Conservation (phyloP, 1,140 invertebrate species). For the Trachelipus rathkii region DNA sequence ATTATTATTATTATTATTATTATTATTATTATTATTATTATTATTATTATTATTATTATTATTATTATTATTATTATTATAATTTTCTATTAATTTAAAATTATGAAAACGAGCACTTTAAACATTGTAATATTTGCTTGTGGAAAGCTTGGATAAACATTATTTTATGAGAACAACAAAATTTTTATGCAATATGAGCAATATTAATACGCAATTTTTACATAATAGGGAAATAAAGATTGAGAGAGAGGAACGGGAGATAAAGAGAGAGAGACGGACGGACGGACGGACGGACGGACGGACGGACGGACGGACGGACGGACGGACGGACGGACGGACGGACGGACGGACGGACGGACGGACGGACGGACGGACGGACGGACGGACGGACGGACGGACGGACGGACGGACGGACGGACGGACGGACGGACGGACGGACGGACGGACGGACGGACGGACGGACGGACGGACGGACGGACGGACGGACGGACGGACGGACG, state of each 20-base stretch:
- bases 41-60: no score
- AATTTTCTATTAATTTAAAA: no score
- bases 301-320: background rate
- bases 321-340: background rate
- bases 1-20: no score
- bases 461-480: background rate
- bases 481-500: background rate
- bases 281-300: background rate
- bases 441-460: background rate
- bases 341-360: background rate
- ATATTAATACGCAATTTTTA: no score
- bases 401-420: background rate
- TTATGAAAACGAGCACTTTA: no score
- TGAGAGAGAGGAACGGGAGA: background rate
- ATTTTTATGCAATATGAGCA: no score
- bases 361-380: background rate
- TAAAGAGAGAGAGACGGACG: background rate
- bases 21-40: no score
- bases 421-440: background rate
- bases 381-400: background rate
- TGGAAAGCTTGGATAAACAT: no score
- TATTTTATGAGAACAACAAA: no score
- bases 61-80: no score
- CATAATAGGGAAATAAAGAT: no score
- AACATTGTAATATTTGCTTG: no score